A percentile compares a stretch with the other conserved stretches of the same genome.
These are phyloP conservation scores for Leucozona laternaria DNA, from an alignment of 2,888 invertebrate genomes.

Conservation along the genomic window DNA sequence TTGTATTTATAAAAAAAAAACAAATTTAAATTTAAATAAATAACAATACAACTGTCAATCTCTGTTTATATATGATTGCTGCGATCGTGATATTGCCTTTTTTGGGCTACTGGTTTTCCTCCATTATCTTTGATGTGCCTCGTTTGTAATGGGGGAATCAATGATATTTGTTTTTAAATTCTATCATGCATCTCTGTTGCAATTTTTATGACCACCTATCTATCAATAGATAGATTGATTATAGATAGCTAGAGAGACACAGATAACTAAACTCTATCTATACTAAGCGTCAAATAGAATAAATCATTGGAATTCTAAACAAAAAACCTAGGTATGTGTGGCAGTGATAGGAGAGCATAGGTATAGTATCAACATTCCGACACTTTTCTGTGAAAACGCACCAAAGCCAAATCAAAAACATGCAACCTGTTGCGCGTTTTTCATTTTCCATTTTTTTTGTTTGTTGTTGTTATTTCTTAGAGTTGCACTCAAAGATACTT, in stretches of 20 bases:
- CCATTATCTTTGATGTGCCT: conserved; percentile 38
- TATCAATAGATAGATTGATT: too few relatives aligned
- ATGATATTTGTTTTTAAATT: background rate
- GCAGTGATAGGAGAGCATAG: conserved; percentile 34
- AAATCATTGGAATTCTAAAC: conserved; percentile 65
- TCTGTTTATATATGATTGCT: conserved; percentile 9
- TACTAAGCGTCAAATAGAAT: conserved; percentile 55
- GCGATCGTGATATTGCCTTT: conserved; percentile 72
- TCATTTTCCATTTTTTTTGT: background rate
- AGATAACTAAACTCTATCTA: background rate
- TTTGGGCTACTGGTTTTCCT: conserved; percentile 63
- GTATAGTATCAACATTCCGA: conserved; percentile 66
- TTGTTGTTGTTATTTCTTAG: background rate
- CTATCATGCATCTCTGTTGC: conserved; percentile 37
- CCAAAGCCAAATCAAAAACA: conserved; percentile 42
- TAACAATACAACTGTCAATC: conserved; percentile 70
- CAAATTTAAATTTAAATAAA: conserved; percentile 54
- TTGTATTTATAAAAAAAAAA: background rate
- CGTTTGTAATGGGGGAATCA: background rate
- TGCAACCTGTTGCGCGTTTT: conserved; percentile 61
- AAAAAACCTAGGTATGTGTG: background rate
- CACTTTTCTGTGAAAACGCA: conserved; percentile 62
- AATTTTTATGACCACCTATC: conserved; percentile 58
- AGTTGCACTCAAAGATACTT: conserved; percentile 10
- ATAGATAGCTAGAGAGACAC: conserved; percentile 1